Percentiles rank a stretch among this genome's conserved stretches.
Conservation (phyloP, 2,113 vertebrate genomes). For the Dipodomys merriami region DNA sequence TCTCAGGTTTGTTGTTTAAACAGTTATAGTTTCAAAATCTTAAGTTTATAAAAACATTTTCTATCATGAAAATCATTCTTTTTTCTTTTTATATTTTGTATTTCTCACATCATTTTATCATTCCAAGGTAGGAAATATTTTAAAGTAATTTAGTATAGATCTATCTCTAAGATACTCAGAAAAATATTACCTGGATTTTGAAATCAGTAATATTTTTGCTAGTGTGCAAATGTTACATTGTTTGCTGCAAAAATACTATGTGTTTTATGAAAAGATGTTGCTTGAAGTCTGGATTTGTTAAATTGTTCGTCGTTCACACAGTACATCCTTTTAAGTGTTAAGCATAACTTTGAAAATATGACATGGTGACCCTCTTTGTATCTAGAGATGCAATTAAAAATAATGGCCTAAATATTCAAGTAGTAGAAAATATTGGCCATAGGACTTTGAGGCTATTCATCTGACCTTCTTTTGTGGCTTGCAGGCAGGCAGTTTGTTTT, state of each 20-base stretch:
- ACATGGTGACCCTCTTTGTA: slow-evolving; percentile 56
- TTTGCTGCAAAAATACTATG: slow-evolving; percentile 75
- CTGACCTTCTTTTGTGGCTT: slow-evolving; percentile 63
- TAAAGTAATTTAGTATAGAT: slow-evolving; percentile 81
- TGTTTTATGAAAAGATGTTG: slow-evolving; percentile 69
- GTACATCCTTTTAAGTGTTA: slow-evolving; percentile 47
- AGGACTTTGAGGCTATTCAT: neutral
- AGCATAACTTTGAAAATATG: slow-evolving; percentile 48
- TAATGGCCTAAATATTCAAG: slow-evolving; percentile 67
- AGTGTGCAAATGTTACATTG: slow-evolving; percentile 74
- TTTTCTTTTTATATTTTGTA: slow-evolving; percentile 84
- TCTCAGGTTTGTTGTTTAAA: slow-evolving; percentile 83
- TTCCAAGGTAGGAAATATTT: slow-evolving; percentile 82
- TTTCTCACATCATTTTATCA: slow-evolving; percentile 63
- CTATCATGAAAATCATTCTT: slow-evolving; percentile 83
- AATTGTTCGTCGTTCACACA: slow-evolving; percentile 48
- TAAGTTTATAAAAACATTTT: slow-evolving; percentile 86
- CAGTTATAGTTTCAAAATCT: slow-evolving; percentile 82
- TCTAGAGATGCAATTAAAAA: slow-evolving; percentile 77
- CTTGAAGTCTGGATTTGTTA: slow-evolving; percentile 63
- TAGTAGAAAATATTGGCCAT: slow-evolving; percentile 7
- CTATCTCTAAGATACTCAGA: slow-evolving; percentile 77
- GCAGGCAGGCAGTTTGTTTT: slow-evolving; percentile 64
- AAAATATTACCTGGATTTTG: slow-evolving; percentile 76
- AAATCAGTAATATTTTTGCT: slow-evolving; percentile 79